Percentiles rank a stretch among this genome's conserved stretches.
Conservation (phyloP, 2,888 invertebrate species). For the Napeogenes inachia region DNA sequence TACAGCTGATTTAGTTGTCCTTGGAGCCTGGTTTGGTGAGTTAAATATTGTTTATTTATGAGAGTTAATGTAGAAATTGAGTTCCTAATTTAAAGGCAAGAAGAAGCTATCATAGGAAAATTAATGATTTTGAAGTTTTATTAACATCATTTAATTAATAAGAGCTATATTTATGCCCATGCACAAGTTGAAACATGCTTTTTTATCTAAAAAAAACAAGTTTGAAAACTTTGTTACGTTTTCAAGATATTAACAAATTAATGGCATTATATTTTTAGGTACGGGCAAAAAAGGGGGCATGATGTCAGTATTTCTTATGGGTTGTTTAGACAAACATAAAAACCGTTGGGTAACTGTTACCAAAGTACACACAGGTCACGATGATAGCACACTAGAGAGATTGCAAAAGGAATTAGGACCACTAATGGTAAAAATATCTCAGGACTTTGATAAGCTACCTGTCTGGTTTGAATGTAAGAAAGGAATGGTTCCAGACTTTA, state of each 20-base stretch:
- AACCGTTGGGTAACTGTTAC: slow-evolving; percentile 92
- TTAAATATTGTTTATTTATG: slow-evolving; percentile 9
- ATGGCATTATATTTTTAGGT: slow-evolving; percentile 42
- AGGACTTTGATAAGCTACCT: slow-evolving; percentile 83
- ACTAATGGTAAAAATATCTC: slow-evolving; percentile 88
- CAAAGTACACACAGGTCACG: slow-evolving; percentile 92
- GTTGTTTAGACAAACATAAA: slow-evolving; percentile 83
- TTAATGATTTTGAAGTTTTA: too few relatives aligned
- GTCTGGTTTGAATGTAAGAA: slow-evolving; percentile 89
- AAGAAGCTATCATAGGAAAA: too few relatives aligned
- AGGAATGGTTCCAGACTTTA: slow-evolving; percentile 92
- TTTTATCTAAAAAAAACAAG: too few relatives aligned
- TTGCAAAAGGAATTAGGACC: slow-evolving; percentile 80
- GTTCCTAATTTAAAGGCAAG: neutral
- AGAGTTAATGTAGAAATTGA: neutral
- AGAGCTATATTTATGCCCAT: too few relatives aligned
- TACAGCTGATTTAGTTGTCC: slow-evolving; percentile 93
- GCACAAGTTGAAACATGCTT: too few relatives aligned
- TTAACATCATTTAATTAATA: too few relatives aligned
- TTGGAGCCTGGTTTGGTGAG: slow-evolving; percentile 95
- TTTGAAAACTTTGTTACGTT: too few relatives aligned
- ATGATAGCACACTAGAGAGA: slow-evolving; percentile 88
- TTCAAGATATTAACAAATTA: too few relatives aligned
- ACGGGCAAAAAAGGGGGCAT: slow-evolving; percentile 94
- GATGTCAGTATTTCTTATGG: slow-evolving; percentile 97